Conservation (phyloP, 2,888 invertebrate species). For the Macaria notata region DNA sequence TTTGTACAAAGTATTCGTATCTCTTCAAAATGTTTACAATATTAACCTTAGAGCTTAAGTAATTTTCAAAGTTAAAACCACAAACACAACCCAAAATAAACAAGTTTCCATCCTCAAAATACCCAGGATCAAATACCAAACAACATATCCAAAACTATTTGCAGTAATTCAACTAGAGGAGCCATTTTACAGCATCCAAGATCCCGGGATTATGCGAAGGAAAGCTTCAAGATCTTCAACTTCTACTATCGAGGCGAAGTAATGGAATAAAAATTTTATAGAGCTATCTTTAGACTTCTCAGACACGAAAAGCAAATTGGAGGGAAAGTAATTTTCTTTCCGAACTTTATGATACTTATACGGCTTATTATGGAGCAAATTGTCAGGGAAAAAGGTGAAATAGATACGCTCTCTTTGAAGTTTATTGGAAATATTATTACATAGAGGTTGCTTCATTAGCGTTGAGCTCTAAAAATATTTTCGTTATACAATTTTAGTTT, state of each 20-base stretch:
- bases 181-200: conserved; percentile 15
- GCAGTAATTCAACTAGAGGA: conserved; percentile 46
- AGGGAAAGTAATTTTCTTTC: conserved; percentile 15
- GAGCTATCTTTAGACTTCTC: conserved; percentile 8
- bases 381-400: too few relatives aligned
- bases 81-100: background rate
- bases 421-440: too few relatives aligned
- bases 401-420: too few relatives aligned
- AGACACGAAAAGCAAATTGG: conserved; percentile 16
- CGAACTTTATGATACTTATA: conserved; percentile 14
- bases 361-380: background rate
- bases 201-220: conserved; percentile 20
- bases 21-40: too few relatives aligned
- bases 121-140: conserved; percentile 11
- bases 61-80: too few relatives aligned
- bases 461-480: too few relatives aligned
- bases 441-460: too few relatives aligned
- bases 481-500: too few relatives aligned
- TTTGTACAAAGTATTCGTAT: too few relatives aligned
- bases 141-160: conserved; percentile 45
- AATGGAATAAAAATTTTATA: conserved; percentile 27
- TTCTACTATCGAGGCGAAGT: conserved; percentile 20
- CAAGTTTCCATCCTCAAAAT: conserved; percentile 12
- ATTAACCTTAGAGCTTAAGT: too few relatives aligned
- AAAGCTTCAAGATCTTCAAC: conserved; percentile 16